Percentiles rank a stretch among this genome's conserved stretches.
Conservation (phyloP, 2,888 invertebrate genomes). For the Pseudolycoriella hygida region DNA sequence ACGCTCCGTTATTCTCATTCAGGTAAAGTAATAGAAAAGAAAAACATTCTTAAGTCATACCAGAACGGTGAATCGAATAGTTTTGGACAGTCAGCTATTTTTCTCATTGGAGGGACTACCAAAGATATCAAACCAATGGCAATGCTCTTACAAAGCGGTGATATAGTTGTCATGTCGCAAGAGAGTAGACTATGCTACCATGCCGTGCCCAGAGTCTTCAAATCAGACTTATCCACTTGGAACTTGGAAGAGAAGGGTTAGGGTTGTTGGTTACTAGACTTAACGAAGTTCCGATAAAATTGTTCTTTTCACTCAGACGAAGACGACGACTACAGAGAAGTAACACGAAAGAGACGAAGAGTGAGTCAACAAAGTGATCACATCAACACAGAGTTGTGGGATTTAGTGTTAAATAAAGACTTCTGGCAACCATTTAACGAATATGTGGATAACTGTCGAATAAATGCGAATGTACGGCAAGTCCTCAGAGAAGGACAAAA, state of each 20-base stretch:
- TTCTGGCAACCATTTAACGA: conserved; percentile 33
- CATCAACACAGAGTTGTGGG: conserved; percentile 16
- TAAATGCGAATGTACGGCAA: conserved; percentile 90
- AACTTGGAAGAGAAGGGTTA: conserved; percentile 30
- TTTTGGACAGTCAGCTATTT: conserved; percentile 90
- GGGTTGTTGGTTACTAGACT: neutral
- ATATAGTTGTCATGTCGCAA: conserved; percentile 79
- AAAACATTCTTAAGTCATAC: too few relatives aligned
- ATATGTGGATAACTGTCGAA: conserved; percentile 56
- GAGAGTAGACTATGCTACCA: conserved; percentile 76
- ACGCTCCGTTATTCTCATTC: conserved; percentile 80
- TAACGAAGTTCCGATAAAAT: neutral
- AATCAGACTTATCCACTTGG: conserved; percentile 14
- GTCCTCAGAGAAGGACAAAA: conserved; percentile 44
- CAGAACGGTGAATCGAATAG: conserved; percentile 29
- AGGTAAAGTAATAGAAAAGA: conserved; percentile 34
- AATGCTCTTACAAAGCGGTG: conserved; percentile 70
- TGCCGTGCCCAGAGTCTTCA: conserved; percentile 76
- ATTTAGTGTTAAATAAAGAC: conserved; percentile 11
- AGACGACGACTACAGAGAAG: conserved; percentile 3
- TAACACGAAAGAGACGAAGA: neutral
- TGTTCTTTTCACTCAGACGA: neutral
- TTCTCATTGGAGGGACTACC: conserved; percentile 70
- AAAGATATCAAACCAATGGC: conserved; percentile 48
- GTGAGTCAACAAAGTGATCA: neutral